These are phyloP conservation scores for Octodonta nipae DNA, from an alignment of 2,888 invertebrate genomes.

Conservation along the genomic window DNA sequence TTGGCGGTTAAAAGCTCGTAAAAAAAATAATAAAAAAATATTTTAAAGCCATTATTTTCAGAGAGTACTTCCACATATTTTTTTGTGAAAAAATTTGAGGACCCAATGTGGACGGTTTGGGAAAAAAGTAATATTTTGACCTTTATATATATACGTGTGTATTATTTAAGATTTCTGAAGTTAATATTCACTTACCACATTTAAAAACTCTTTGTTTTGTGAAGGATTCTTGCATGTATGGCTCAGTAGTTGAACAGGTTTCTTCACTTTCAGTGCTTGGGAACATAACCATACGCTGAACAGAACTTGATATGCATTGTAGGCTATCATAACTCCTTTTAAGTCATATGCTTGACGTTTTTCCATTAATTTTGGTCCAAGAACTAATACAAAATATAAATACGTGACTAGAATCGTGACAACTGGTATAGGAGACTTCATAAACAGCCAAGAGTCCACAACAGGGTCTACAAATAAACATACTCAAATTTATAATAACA, in stretches of 20 bases:
- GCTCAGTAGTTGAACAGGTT: conserved; percentile 20
- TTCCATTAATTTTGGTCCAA: conserved; percentile 64
- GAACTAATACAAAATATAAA: conserved; percentile 58
- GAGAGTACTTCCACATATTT: no score
- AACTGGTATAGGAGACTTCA: conserved; percentile 62
- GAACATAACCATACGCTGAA: conserved; percentile 63
- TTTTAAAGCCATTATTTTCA: no score
- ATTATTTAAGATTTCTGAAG: no score
- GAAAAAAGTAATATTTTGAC: no score
- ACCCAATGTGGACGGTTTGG: no score
- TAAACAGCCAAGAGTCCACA: conserved; percentile 64
- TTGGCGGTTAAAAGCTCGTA: no score
- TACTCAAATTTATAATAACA: no score
- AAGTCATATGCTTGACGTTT: conserved; percentile 60
- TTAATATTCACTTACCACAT: conserved; percentile 21
- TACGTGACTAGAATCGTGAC: conserved; percentile 51
- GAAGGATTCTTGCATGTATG: conserved; percentile 24
- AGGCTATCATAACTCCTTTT: conserved; percentile 57
- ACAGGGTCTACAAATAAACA: conserved; percentile 48
- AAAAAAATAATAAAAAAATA: no score
- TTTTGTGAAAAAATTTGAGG: no score
- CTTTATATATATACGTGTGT: no score
- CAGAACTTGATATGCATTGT: conserved; percentile 79
- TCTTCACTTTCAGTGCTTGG: conserved; percentile 29
- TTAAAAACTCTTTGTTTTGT: conserved; percentile 21